Evolutionary conservation across 2,888 invertebrate genomes (phyloP).

Genomic region (Xiphydria camelus): DNA sequence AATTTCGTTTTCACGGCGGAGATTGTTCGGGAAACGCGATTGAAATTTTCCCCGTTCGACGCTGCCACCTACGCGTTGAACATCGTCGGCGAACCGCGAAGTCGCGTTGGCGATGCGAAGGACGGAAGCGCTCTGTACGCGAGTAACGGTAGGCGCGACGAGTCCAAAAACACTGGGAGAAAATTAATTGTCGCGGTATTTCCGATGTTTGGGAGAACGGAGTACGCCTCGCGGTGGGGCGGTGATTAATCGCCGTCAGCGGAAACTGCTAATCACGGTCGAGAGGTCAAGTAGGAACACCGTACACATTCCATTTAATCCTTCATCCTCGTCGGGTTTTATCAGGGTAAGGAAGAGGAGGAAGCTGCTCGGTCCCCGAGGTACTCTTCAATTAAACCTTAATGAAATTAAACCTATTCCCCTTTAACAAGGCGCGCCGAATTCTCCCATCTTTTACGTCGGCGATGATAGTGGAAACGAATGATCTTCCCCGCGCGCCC

Average conservation of each 20-base stretch:
- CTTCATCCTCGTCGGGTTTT: background rate
- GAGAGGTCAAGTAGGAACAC: background rate
- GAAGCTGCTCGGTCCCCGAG: background rate
- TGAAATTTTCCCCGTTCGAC: no score
- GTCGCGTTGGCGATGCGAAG: background rate
- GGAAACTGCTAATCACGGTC: background rate
- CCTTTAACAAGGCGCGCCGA: no score
- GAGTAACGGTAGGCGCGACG: background rate
- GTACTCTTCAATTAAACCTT: background rate
- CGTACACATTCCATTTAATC: background rate
- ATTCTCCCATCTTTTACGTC: no score
- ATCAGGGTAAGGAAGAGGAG: background rate
- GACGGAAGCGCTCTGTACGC: no score
- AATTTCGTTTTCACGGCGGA: background rate
- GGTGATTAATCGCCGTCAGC: background rate
- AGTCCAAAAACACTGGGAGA: background rate
- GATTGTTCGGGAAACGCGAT: constrained; percentile 16
- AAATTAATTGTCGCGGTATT: background rate
- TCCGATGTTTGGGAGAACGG: background rate
- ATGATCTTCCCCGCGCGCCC: no score
- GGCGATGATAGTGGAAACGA: no score
- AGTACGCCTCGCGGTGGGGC: background rate
- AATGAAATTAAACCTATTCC: background rate
- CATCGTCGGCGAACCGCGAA: background rate
- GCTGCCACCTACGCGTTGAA: no score